Conservation (phyloP, 1,140 invertebrate species). For the Nasonia vitripennis region DNA sequence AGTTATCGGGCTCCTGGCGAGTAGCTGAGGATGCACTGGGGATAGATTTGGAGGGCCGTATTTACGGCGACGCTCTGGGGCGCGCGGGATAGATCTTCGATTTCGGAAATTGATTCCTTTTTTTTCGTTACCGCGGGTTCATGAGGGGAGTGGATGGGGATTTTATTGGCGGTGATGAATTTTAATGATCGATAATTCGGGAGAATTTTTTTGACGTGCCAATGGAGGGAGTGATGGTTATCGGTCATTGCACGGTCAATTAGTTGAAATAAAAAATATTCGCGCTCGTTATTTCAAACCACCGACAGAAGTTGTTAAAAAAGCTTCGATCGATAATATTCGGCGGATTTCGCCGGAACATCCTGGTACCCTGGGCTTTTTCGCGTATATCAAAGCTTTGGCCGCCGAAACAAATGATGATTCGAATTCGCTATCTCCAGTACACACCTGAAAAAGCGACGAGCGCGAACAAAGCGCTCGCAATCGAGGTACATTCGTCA, state of each 20-base stretch:
- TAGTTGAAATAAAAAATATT: too few species aligned
- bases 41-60: not conserved
- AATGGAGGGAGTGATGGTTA: too few species aligned
- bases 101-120: not conserved
- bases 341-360: not conserved
- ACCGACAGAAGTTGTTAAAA: too few species aligned
- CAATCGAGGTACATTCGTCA: not conserved
- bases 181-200: too few species aligned
- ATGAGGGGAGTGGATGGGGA: too few species aligned
- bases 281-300: too few species aligned
- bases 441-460: not conserved
- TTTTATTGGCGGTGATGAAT: too few species aligned
- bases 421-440: not conserved
- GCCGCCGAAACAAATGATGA: not conserved
- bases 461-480: not conserved
- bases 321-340: not conserved
- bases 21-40: constrained; percentile 6
- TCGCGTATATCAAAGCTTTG: not conserved
- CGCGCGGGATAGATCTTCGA: not conserved
- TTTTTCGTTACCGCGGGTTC: not conserved
- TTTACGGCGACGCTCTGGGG: not conserved
- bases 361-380: not conserved
- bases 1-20: constrained; percentile 5
- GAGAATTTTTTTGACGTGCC: too few species aligned
- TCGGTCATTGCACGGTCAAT: too few species aligned